These are phyloP conservation scores for Prosapia bicincta DNA, from an alignment of 2,888 invertebrate species.

Conservation along the genomic window DNA sequence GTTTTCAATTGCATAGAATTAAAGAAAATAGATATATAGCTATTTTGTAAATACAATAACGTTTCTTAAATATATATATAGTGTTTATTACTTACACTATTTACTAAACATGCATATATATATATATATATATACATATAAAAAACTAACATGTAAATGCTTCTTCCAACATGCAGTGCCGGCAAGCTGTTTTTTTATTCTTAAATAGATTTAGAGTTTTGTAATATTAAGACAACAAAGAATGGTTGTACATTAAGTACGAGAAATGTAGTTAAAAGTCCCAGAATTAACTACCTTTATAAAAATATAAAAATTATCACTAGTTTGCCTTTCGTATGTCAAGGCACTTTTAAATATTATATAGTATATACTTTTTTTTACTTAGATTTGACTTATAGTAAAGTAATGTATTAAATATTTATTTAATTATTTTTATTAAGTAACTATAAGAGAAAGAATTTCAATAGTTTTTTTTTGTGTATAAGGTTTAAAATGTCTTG, in stretches of 20 bases:
- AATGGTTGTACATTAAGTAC: not conserved
- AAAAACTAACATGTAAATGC: conserved; percentile 36
- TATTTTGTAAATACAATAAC: conserved; percentile 33
- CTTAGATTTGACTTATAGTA: not conserved
- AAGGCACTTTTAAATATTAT: conserved; percentile 24
- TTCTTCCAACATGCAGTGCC: conserved; percentile 38
- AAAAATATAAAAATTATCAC: conserved; percentile 24
- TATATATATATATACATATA: conserved; percentile 31
- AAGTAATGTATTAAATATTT: not conserved
- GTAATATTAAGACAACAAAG: conserved; percentile 29
- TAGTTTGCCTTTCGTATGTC: conserved; percentile 27
- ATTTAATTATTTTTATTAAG: not conserved
- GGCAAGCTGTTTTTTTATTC: conserved; percentile 37
- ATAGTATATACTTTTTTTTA: not conserved
- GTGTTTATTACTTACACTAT: conserved; percentile 30
- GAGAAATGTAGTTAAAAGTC: not conserved
- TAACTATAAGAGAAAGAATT: not conserved
- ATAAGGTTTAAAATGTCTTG: not conserved
- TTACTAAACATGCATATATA: conserved; percentile 31
- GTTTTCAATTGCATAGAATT: conserved; percentile 15
- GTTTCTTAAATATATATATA: conserved; percentile 25
- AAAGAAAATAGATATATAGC: conserved; percentile 19
- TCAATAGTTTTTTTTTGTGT: not conserved
- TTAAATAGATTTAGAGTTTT: conserved; percentile 38
- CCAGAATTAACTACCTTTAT: not conserved